Percentiles rank a stretch among this genome's conserved stretches.
These are phyloP conservation scores for Drosophila asahinai DNA, from an alignment of 1,140 invertebrate genomes.

Conservation along the genomic window DNA sequence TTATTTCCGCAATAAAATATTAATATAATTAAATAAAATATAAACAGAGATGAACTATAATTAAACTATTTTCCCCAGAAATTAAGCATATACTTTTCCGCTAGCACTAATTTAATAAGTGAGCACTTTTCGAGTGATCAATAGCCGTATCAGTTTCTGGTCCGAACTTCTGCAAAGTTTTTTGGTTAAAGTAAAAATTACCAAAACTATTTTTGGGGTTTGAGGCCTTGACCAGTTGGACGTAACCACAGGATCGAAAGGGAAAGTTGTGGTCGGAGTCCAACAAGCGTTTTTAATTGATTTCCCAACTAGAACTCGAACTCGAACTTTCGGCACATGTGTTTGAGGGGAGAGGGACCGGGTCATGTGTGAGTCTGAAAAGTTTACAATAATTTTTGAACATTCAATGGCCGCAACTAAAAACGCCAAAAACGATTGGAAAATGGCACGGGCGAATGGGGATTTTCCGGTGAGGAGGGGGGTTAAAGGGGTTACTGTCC, in stretches of 20 bases:
- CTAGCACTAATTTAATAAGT: not conserved
- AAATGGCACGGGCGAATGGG: not conserved
- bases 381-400: constrained; percentile 83
- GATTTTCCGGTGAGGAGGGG: not conserved
- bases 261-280: constrained; percentile 62
- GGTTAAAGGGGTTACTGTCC: constrained; percentile 25
- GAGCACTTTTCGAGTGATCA: constrained; percentile 4
- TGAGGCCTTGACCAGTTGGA: constrained; percentile 29
- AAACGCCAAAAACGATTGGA: constrained; percentile 76
- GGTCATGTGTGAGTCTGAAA: constrained; percentile 67
- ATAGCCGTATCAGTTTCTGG: constrained; percentile 18
- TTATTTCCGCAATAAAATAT: too few species aligned
- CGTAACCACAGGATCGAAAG: constrained; percentile 55
- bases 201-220: constrained; percentile 7
- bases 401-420: constrained; percentile 80
- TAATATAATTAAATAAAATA: too few species aligned
- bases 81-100: not conserved
- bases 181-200: constrained; percentile 7
- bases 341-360: not conserved
- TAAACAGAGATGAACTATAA: too few species aligned
- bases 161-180: constrained; percentile 3
- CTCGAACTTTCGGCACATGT: constrained; percentile 12
- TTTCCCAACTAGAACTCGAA: constrained; percentile 68
- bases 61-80: not conserved
- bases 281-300: constrained; percentile 82